These are phyloP conservation scores for Manduca sexta DNA, from an alignment of 1,140 invertebrate species.

Conservation along the genomic window DNA sequence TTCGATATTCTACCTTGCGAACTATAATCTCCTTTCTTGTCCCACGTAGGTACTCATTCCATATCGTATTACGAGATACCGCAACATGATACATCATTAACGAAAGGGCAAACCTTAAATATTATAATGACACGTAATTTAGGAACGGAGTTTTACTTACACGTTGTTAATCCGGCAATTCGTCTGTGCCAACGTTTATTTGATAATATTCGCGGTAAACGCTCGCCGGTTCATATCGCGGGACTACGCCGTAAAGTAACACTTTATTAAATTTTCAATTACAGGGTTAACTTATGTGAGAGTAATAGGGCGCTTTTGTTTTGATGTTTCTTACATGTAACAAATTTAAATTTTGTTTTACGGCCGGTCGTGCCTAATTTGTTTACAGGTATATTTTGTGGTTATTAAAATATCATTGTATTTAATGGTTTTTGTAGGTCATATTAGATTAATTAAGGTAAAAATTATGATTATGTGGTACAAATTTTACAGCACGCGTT, in stretches of 20 bases:
- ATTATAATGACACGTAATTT: neutral
- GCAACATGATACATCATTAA: no score
- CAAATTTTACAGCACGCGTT: no score
- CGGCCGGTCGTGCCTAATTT: no score
- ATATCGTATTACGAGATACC: no score
- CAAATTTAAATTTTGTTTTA: neutral
- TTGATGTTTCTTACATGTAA: conserved; percentile 4
- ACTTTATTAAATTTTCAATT: conserved; percentile 34
- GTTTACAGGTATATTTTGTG: neutral
- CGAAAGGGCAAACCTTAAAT: no score
- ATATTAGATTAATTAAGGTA: no score
- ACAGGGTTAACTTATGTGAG: conserved; percentile 12
- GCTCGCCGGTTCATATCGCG: conserved; percentile 8
- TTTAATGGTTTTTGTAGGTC: no score
- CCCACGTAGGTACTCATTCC: no score
- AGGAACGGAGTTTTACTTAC: neutral
- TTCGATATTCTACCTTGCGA: no score
- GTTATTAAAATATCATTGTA: no score
- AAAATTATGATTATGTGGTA: no score
- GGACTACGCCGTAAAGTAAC: conserved; percentile 10
- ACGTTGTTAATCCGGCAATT: neutral
- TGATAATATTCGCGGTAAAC: conserved; percentile 6
- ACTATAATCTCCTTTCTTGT: no score
- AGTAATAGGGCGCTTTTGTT: conserved; percentile 10
- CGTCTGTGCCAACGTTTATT: neutral